Conservation (phyloP, 2,888 invertebrate species). For the Drosophila greeni region DNA sequence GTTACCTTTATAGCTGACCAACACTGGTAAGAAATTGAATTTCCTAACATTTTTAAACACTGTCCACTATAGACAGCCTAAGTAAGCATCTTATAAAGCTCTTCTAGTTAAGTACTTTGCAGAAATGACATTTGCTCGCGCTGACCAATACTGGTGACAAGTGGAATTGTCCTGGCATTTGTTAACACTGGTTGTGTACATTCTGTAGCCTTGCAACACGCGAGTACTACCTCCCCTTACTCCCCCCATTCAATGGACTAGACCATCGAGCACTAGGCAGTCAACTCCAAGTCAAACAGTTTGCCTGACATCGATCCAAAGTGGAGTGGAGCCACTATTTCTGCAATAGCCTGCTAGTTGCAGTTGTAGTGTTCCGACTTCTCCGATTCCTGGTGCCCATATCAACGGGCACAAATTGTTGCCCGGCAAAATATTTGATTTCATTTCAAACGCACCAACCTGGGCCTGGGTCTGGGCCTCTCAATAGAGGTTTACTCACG, state of each 20-base stretch:
- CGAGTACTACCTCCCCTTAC: background rate
- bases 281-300: conserved; percentile 31
- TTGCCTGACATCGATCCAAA: conserved; percentile 32
- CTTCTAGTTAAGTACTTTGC: background rate
- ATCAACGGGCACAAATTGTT: conserved; percentile 58
- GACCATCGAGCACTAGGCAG: conserved; percentile 7
- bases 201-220: background rate
- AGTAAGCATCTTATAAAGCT: conserved; percentile 8
- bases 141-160: conserved; percentile 12
- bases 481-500: conserved; percentile 34
- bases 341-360: background rate
- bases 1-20: background rate
- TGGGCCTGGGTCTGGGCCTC: conserved; percentile 1
- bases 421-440: conserved; percentile 67
- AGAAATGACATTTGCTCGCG: conserved; percentile 1
- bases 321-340: conserved; percentile 10
- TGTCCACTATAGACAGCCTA: background rate
- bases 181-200: conserved; percentile 33
- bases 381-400: conserved; percentile 30
- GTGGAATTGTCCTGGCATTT: conserved; percentile 13
- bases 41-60: background rate
- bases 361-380: background rate
- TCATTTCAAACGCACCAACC: conserved; percentile 55
- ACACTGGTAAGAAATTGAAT: background rate
- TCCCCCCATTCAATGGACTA: conserved; percentile 1